These are phyloP conservation scores for Puma concolor DNA, from an alignment of 2,113 vertebrate species.

Conservation along the genomic window DNA sequence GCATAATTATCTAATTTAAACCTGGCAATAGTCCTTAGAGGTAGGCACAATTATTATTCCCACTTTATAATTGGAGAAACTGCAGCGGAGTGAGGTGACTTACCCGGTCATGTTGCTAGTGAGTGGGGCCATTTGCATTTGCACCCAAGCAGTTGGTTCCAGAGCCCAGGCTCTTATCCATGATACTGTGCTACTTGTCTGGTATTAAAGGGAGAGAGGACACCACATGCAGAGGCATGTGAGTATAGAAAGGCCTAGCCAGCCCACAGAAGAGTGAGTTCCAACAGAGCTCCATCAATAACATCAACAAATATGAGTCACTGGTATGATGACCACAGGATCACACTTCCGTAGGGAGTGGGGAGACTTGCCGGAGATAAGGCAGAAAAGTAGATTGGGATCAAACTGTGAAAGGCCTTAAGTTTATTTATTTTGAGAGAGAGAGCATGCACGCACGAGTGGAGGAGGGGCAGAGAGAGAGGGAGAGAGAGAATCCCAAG, in stretches of 20 bases:
- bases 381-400: background rate
- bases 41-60: background rate
- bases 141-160: background rate
- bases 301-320: background rate
- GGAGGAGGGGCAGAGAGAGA: too few relatives aligned
- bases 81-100: background rate
- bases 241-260: background rate
- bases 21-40: background rate
- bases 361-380: background rate
- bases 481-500: too few relatives aligned
- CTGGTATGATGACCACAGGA: background rate
- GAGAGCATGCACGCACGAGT: too few relatives aligned
- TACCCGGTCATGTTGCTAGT: background rate
- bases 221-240: background rate
- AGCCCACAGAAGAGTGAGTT: background rate
- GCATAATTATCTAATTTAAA: background rate
- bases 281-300: background rate
- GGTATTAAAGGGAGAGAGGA: background rate
- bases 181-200: background rate
- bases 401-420: background rate
- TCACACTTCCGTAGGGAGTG: background rate
- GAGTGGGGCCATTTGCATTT: background rate
- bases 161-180: background rate
- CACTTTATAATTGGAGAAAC: background rate
- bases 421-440: too few relatives aligned